A percentile compares a stretch with the other conserved stretches of the same genome.
Conservation (phyloP, 2,888 invertebrate species). For the Tachina lurida region DNA sequence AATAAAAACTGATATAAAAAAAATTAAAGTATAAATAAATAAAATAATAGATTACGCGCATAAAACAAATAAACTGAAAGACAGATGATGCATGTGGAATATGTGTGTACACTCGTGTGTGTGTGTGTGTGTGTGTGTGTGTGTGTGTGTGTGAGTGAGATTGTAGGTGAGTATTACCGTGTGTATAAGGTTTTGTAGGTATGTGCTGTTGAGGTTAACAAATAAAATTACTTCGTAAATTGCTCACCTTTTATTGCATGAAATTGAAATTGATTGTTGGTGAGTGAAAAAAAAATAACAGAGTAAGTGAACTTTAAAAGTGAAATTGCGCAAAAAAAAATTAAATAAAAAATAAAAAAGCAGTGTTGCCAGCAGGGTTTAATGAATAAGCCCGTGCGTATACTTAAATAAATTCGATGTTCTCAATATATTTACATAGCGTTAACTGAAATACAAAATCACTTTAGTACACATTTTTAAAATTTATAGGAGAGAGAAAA, state of each 20-base stretch:
- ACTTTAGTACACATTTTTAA: too few relatives aligned
- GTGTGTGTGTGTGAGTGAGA: not conserved
- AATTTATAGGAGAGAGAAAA: too few relatives aligned
- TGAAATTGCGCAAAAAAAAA: slow-evolving; percentile 19
- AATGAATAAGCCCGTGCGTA: too few relatives aligned
- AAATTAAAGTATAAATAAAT: slow-evolving; percentile 6
- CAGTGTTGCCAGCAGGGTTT: not conserved
- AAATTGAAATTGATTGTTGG: slow-evolving; percentile 46
- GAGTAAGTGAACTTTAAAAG: slow-evolving; percentile 33
- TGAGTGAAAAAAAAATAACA: not conserved
- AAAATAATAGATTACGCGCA: slow-evolving; percentile 22
- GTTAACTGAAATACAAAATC: too few relatives aligned
- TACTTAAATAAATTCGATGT: too few relatives aligned
- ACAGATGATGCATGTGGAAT: slow-evolving; percentile 26
- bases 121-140: not conserved
- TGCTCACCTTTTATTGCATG: slow-evolving; percentile 34
- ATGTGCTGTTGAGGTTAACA: slow-evolving; percentile 24
- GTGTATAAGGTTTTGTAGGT: not conserved
- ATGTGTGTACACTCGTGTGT: not conserved
- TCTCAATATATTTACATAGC: too few relatives aligned
- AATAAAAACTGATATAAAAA: slow-evolving; percentile 8
- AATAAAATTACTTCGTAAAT: slow-evolving; percentile 42
- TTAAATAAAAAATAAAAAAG: not conserved
- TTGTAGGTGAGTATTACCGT: not conserved
- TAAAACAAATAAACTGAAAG: slow-evolving; percentile 10